Conservation (phyloP, 2,797 vertebrate genomes). For the Paguma larvata region DNA sequence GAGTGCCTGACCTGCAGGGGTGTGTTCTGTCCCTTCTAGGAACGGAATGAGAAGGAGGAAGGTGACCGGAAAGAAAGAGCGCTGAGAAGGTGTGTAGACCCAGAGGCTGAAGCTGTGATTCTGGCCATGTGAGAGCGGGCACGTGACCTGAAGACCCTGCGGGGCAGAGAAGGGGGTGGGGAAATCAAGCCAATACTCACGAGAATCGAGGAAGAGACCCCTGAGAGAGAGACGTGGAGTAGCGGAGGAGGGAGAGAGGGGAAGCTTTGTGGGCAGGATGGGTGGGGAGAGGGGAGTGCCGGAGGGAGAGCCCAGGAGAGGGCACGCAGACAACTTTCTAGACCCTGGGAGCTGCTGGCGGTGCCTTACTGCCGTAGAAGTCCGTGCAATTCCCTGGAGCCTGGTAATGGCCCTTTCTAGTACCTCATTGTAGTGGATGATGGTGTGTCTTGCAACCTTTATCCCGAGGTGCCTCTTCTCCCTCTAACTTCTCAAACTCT, state of each 20-base stretch:
- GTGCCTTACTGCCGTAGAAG: background rate
- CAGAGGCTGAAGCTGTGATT: background rate
- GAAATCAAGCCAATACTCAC: background rate
- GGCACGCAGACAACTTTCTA: background rate
- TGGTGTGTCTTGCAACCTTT: constrained; percentile 9
- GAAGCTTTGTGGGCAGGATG: background rate
- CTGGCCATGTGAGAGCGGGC: background rate
- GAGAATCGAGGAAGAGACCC: background rate
- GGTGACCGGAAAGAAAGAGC: too few species aligned
- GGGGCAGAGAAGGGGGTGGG: background rate
- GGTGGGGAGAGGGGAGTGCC: background rate
- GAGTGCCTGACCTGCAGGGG: background rate
- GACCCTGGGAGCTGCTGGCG: background rate
- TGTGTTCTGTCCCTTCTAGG: background rate
- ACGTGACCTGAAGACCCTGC: background rate
- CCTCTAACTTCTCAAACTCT: background rate
- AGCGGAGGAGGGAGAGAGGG: background rate
- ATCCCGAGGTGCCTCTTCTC: background rate
- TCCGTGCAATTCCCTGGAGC: background rate
- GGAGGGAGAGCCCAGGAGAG: background rate
- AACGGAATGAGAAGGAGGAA: background rate
- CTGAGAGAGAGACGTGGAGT: background rate
- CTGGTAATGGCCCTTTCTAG: background rate
- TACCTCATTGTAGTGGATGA: background rate
- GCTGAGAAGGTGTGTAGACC: background rate